phyloP scores from a whole-genome alignment of 2,113 vertebrate genomes.

The Xiphias gladius region DNA sequence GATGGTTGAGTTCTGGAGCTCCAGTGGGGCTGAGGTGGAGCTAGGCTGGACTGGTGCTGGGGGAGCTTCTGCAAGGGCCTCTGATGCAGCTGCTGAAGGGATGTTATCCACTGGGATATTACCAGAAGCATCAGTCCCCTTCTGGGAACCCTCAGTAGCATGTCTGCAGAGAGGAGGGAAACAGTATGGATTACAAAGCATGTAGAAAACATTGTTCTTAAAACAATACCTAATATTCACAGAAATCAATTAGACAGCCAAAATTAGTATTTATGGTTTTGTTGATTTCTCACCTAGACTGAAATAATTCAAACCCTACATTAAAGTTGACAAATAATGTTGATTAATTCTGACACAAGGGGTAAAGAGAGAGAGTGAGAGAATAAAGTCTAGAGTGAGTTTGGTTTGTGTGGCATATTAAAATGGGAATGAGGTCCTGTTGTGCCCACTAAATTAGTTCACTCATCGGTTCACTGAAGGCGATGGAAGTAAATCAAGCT shows the following conservation, averaged over 20 bases:
- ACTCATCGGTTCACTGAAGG: conserved; percentile 66
- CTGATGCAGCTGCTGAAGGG: conserved; percentile 33
- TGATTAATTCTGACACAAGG: conserved; percentile 18
- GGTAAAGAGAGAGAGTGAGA: background rate
- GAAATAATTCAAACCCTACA: background rate
- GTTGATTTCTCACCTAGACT: conserved; percentile 7
- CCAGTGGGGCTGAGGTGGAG: conserved; percentile 56
- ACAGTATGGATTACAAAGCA: background rate
- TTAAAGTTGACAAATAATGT: background rate
- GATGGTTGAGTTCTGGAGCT: conserved; percentile 84
- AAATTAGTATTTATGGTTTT: background rate
- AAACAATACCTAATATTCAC: background rate
- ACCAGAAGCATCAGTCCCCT: conserved; percentile 78
- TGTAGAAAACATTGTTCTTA: background rate
- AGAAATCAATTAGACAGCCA: background rate
- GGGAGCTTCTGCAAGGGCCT: conserved; percentile 31
- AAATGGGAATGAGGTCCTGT: conserved; percentile 72
- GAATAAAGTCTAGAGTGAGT: conserved; percentile 31
- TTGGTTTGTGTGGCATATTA: conserved; percentile 64
- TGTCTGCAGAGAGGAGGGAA: conserved; percentile 82
- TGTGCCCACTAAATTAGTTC: conserved; percentile 68
- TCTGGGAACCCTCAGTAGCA: conserved; percentile 88
- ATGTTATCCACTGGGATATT: conserved; percentile 59
- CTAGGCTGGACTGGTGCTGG: conserved; percentile 68
- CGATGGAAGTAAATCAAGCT: conserved; percentile 58